Evolutionary conservation across 2,113 vertebrate species (phyloP), one percentile per base, ranked within the genome.

Genomic region (Antechinus stuartii): DNA sequence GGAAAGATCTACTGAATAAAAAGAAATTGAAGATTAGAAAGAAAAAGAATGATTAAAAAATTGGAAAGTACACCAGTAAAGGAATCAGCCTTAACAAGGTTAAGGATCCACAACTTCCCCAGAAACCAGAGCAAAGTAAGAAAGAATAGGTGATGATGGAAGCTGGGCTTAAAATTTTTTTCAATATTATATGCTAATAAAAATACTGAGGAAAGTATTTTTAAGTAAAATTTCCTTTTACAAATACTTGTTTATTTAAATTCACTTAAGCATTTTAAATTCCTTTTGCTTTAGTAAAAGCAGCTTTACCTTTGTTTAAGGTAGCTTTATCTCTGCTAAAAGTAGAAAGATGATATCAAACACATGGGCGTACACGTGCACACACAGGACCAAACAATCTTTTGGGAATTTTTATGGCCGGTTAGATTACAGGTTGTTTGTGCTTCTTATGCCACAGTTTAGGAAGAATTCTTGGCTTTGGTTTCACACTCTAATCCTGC

Each of bases 201-300:
- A 96, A 54, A 50, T 30, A 27, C 3, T 91, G 54, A 46, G 91
- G 90, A 90, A 49, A 57, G 22, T 91, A 30, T 91, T 76, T 5
- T 54, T 4, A 55, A 84, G 50, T 8, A 91, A 52, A 91, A 2
- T 30, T 6, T 93, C 35, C 12, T 2, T 23, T 84, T 84, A 42
- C 2, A 84, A 42, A 84, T 23, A 8, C 68, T 42, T 84, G 19
- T 84, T 84, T n/a, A 76, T 68, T 42, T 76, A 84, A 84, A n/a
- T 84, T 84, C 68, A 8, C 42, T 84, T 84, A 84, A 42, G 23
- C 35, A 42, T 23, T 84, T 42, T 42, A 84, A 84, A 42, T 84
- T 84, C 16, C 19, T 84, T 84, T 84, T 27, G n/a, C 19, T 97
- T 97, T 76, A 92, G 46, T 68, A 93, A 97, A 93, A 24, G 26